Base-by-base conservation (phyloP, 2,113 vertebrate genomes). In the Eclectus roratus region DNA sequence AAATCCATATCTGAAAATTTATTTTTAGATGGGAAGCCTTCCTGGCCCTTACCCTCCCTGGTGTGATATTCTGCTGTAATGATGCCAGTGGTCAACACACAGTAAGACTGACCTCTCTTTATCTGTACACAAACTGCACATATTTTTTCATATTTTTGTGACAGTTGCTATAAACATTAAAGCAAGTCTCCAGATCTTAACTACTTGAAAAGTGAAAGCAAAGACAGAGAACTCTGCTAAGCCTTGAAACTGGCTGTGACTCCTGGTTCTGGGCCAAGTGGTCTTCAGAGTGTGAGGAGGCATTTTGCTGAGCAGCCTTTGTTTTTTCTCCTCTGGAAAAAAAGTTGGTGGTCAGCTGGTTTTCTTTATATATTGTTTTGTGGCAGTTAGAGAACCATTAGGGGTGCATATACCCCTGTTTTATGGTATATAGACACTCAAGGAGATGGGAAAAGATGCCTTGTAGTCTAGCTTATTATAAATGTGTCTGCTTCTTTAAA, bases 401-500 rank as follows among this genome's bases (percentile, higher is more conserved):
- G 46, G 20, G 27, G 52, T 91, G 35, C 65, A 71, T 76, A 68
- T 13, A 60, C 14, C 5, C 44, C 29, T 71, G 12, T n/a, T 78
- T 97, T 71, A 58, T 52, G 71, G 21, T 16, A 46, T 35, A 91
- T 11, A 87, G 74, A 55, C 53, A 70, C 73, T 77, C 28, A 73
- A 77, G 46, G 23, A 86, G 55, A 76, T 46, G 17, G 39, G 16
- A 86, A 89, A 93, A 91, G 35, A 79, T 65, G 44, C 39, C 66
- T n/a, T 58, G 70, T 46, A 92, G 73, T 87, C 80, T 95, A 96
- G 80, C 69, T 41, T 56, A 23, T 90, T 96, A 74, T 91, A 92
- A 86, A 86, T 78, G 41, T 55, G 44, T 92, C 92, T 95, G 77
- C 80, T 91, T 88, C 83, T 93, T 96, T 93, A 69, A 95, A 95